A percentile compares a stretch with the other conserved stretches of the same genome.
Conservation (phyloP, 2,113 vertebrate genomes). For the Antechinus stuartii region DNA sequence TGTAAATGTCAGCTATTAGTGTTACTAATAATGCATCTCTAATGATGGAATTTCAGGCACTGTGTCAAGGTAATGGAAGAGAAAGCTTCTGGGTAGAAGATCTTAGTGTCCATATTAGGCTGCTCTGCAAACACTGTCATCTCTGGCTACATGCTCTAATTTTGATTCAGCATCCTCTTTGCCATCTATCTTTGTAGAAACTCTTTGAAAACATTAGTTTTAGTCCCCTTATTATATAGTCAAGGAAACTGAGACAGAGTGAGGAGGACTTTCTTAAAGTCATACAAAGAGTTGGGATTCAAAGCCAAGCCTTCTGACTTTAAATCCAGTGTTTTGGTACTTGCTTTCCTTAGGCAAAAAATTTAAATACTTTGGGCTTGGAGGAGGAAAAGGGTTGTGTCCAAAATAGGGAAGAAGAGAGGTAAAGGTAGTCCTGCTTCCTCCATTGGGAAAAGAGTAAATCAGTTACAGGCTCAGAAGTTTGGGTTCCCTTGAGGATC, state of each 20-base stretch:
- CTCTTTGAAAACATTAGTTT: too few species aligned
- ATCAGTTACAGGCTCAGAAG: neutral
- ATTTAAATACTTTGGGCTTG: neutral
- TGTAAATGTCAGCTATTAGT: neutral
- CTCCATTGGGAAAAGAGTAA: neutral
- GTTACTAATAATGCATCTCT: neutral
- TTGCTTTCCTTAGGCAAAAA: neutral
- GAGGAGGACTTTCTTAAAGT: neutral
- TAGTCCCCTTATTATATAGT: neutral
- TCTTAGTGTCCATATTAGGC: neutral
- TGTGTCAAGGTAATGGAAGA: neutral
- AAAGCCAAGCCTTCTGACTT: neutral
- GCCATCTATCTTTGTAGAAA: neutral
- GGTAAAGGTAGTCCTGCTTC: neutral
- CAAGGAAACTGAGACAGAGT: neutral
- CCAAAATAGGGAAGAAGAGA: neutral
- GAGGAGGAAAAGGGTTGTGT: neutral
- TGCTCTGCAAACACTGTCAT: neutral
- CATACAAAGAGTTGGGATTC: neutral
- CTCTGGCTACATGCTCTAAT: neutral
- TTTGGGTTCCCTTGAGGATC: neutral
- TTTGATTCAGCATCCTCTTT: neutral
- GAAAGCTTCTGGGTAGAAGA: neutral
- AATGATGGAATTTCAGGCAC: neutral
- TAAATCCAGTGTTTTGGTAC: neutral